Evolutionary conservation across 2,888 invertebrate genomes (phyloP).

Genomic region (Dichetophora obliterata): DNA sequence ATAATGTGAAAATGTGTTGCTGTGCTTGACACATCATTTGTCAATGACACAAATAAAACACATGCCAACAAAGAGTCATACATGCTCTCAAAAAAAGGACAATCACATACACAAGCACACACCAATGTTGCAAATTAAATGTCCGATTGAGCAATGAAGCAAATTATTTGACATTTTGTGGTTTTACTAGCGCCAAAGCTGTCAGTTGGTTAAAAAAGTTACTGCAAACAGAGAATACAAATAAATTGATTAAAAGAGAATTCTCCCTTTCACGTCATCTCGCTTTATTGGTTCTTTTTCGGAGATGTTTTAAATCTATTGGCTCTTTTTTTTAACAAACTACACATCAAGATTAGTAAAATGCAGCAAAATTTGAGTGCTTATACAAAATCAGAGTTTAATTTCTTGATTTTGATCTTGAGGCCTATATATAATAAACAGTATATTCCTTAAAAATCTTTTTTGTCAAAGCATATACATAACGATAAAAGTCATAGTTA

Average conservation of each 20-base stretch:
- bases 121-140: background rate
- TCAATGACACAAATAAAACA: slow-evolving; percentile 10
- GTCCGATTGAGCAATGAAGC: slow-evolving; percentile 30
- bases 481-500: too few species aligned
- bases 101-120: background rate
- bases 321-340: too few species aligned
- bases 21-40: slow-evolving; percentile 19
- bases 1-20: slow-evolving; percentile 6
- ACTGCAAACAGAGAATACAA: background rate
- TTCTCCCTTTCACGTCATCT: background rate
- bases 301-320: too few species aligned
- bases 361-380: too few species aligned
- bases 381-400: too few species aligned
- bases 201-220: slow-evolving; percentile 6
- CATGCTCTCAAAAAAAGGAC: background rate
- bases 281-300: background rate
- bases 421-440: too few species aligned
- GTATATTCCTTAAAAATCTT: too few species aligned
- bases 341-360: too few species aligned
- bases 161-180: slow-evolving; percentile 33
- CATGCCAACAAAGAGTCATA: too few species aligned
- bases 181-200: background rate
- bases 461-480: too few species aligned
- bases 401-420: too few species aligned
- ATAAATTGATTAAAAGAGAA: background rate